Base-by-base conservation (phyloP, 2,113 vertebrate species). In the Hippoglossus stenolepis region DNA sequence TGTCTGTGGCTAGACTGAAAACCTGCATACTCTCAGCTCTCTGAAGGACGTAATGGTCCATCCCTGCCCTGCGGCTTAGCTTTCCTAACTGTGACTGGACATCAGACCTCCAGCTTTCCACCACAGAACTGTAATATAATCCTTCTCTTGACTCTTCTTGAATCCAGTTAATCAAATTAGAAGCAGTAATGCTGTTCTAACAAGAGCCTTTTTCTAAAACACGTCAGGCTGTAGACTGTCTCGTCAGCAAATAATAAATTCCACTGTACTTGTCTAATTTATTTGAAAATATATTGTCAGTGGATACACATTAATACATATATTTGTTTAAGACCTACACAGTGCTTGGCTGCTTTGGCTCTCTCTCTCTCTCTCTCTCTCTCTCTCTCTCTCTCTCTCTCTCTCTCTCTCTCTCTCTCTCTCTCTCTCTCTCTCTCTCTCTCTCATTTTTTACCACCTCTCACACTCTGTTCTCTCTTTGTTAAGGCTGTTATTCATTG, bases 401-500 rank as follows among this genome's bases (percentile, higher is more conserved):
- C 64, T 77, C 63, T 57, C 67, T 75, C 77, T 82, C 59, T 59
- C 56, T 65, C 64, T 26, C 66, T 31, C 77, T 87, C 61, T 77
- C 63, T 57, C 67, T 75, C 77, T 82, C 59, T 59, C 56, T 65
- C 64, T 26, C 66, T 31, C 31, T 79, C 38, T 26, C 76, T 70
- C 49, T 84, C 38, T 82, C 28, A 43, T 85, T 47, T 75, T 75
- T 70, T 31, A 62, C 73, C 69, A 77, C 72, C 65, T 84, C 77
- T 86, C 68, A 60, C 49, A 73, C 69, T 82, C 65, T 82, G 78
- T 85, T 78, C 75, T 78, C 49, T 88, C 84, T 90, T 90, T 88
- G 85, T 87, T 79, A 78, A 26, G 24, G 54, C 78, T 85, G 80
- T 86, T 80, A 83, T 87, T 86, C 77, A 83, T 91, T 93, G 93